Percentiles rank a stretch among this genome's conserved stretches.
phyloP scores from a whole-genome alignment of 1,140 invertebrate species.

The Zaprionus gabonicus region DNA sequence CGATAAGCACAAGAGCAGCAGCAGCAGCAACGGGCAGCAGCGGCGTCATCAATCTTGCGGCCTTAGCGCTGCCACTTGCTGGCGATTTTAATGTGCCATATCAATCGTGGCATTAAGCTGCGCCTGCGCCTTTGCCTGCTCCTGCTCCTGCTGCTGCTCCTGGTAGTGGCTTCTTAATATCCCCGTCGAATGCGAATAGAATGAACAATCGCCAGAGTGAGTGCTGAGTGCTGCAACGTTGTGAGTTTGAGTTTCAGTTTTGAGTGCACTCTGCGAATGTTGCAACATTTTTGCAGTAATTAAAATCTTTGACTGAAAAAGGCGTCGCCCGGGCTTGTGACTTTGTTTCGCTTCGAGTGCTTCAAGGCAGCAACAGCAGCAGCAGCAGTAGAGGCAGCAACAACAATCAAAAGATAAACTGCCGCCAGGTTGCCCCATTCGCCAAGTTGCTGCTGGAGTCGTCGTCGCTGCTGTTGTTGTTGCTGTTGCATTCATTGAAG shows the following conservation, averaged over 20 bases:
- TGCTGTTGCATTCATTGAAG: constrained; percentile 76
- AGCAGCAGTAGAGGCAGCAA: constrained; percentile 7
- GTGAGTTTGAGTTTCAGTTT: constrained; percentile 2
- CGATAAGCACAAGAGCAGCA: constrained; percentile 31
- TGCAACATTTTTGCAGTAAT: constrained; percentile 68
- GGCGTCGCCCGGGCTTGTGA: constrained; percentile 56
- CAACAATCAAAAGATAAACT: constrained; percentile 82
- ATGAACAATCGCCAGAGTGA: constrained; percentile 1
- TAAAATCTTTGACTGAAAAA: constrained; percentile 78
- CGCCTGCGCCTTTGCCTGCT: constrained; percentile 23
- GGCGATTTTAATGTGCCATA: constrained; percentile 72
- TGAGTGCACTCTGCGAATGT: constrained; percentile 51
- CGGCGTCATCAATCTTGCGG: constrained; percentile 76
- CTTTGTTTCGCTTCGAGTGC: constrained; percentile 62
- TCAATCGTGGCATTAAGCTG: constrained; percentile 73
- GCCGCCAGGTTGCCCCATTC: constrained; percentile 56
- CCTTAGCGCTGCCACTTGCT: constrained; percentile 63
- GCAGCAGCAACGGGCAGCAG: constrained; percentile 11
- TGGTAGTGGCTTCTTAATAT: constrained; percentile 63
- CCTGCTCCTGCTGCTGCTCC: background rate
- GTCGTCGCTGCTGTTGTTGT: constrained; percentile 40
- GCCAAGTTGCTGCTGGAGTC: constrained; percentile 40
- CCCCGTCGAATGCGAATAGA: constrained; percentile 49
- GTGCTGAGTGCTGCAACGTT: constrained; percentile 7
- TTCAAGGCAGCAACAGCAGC: constrained; percentile 49